These are phyloP conservation scores for Pangasianodon hypophthalmus DNA, from an alignment of 2,113 vertebrate species.

Conservation along the genomic window DNA sequence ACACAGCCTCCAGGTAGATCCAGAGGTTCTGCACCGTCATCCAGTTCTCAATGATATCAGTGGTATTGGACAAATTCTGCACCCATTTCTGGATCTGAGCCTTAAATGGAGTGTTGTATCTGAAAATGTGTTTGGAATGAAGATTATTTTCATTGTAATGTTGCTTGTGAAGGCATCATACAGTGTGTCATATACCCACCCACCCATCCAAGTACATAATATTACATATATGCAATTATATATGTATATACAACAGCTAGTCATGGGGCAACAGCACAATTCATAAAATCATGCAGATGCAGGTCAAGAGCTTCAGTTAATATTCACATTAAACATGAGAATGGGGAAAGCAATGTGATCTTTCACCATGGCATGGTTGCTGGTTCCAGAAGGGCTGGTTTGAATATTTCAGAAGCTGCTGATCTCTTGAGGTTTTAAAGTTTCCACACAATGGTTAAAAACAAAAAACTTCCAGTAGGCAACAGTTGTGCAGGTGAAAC, in stretches of 20 bases:
- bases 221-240: not conserved
- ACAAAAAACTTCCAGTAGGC: no score
- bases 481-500: no score
- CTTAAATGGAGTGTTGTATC: slow-evolving; percentile 94
- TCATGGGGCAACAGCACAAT: not conserved
- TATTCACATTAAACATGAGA: not conserved
- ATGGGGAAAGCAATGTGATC: not conserved
- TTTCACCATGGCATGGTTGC: not conserved
- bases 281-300: not conserved
- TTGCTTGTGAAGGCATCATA: not conserved
- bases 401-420: no score
- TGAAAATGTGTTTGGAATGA: slow-evolving; percentile 55
- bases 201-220: not conserved
- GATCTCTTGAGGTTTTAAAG: no score
- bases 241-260: no score
- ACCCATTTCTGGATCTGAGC: slow-evolving; percentile 97
- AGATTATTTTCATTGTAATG: not conserved
- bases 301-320: not conserved
- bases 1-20: slow-evolving; percentile 97
- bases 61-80: slow-evolving; percentile 89
- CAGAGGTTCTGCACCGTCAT: slow-evolving; percentile 95
- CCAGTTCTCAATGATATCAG: slow-evolving; percentile 94
- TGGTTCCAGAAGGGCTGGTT: not conserved
- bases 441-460: no score
- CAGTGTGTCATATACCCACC: not conserved